Conservation (phyloP, 2,888 invertebrate species). For the Tenthredo scrophulariae region DNA sequence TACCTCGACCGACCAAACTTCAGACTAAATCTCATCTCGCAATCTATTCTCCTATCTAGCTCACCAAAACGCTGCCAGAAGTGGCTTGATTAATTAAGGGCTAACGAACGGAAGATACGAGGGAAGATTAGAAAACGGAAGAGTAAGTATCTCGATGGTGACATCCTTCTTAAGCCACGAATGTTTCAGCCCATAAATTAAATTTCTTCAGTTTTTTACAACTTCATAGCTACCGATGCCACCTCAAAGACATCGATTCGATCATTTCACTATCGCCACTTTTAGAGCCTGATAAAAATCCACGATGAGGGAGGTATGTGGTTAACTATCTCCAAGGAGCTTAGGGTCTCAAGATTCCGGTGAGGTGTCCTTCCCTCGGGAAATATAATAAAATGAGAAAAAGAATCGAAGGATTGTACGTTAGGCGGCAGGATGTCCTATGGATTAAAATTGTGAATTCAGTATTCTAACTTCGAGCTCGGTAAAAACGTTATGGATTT, state of each 20-base stretch:
- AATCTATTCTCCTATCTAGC: conserved; percentile 12
- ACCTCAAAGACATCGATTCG: background rate
- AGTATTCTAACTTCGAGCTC: background rate
- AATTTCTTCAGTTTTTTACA: background rate
- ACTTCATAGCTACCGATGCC: background rate
- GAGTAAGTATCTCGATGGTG: background rate
- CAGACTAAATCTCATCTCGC: background rate
- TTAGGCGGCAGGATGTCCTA: background rate
- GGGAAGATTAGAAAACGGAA: conserved; percentile 1
- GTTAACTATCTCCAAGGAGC: background rate
- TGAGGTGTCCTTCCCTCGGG: background rate
- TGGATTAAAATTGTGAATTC: background rate
- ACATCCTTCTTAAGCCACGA: background rate
- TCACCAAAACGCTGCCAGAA: background rate
- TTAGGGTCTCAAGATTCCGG: background rate
- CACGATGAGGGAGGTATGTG: background rate
- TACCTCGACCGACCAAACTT: background rate
- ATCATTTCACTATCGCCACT: background rate
- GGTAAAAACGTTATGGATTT: background rate
- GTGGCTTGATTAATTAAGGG: conserved; percentile 13
- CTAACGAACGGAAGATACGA: background rate
- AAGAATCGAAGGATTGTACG: background rate
- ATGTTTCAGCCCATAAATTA: too few relatives aligned
- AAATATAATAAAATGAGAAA: background rate
- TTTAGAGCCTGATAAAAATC: background rate